Base-by-base conservation (phyloP, 2,888 invertebrate genomes). In the Parnassius apollo region DNA sequence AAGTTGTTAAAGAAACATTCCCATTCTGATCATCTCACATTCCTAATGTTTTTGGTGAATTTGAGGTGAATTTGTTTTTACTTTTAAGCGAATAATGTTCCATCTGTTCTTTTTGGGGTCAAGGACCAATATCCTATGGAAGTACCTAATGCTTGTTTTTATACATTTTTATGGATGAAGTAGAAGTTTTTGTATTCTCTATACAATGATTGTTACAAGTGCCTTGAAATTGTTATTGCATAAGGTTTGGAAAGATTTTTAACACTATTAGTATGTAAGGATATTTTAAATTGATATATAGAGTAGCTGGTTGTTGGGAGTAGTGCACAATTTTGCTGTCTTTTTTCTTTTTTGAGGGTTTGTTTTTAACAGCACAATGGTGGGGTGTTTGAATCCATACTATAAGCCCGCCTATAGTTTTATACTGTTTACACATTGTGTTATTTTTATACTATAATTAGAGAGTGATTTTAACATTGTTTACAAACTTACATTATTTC, bases 241-340 rank as follows among this genome's bases (percentile, higher is more conserved):
- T 52, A 22, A 45, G 10, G n/a, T 57, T 61, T 61, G 11, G 57
- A 57, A 52, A 52, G 12, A n/a, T 45, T 57, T 61, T 56, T 61
- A 57, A 45, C 46, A 35, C 51, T 52, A 46, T 12, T 25, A 59
- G 50, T 13, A 25, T 9, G 57, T 61, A 61, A 57, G 61, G 52
- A 57, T 52, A 46, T 35, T 59, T 50, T 57, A 1, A 42, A 11
- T 51, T 22, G 22, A 42, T 55, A 44, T 13, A 35, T 62, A 62
- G 57, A 25, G 42, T 62, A 62, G 48, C n/a, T 42, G 62, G 48
- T 59, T 62, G 58, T 59, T 44, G 52, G 60, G 42, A 46, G 42
- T 49, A 45, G 11, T 18, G 50, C 50, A 58, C 58, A 18, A 42
- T 58, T 35, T 42, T 42, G 35, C 9, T 48, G 12, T 9, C 46